These are phyloP conservation scores for Poecilia latipinna DNA, from an alignment of 2,113 vertebrate genomes.

Conservation along the genomic window DNA sequence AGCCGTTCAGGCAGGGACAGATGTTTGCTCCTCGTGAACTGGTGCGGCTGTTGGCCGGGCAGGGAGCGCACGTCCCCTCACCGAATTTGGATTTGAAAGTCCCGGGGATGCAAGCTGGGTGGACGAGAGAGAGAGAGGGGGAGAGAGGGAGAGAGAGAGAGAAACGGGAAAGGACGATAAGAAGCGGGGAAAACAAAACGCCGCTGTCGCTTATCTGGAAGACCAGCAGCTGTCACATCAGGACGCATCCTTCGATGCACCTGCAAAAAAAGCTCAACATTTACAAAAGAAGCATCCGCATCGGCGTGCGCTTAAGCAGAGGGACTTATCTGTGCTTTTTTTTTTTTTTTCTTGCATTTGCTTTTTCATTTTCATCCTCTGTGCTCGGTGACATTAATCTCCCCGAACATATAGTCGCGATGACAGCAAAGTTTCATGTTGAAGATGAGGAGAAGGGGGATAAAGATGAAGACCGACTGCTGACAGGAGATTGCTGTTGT, in stretches of 20 bases:
- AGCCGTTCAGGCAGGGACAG: slow-evolving; percentile 90
- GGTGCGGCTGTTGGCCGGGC: slow-evolving; percentile 91
- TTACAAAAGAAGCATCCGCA: slow-evolving; percentile 28
- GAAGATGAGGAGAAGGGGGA: slow-evolving; percentile 56
- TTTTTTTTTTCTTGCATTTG: slow-evolving; percentile 31
- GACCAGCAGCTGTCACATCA: slow-evolving; percentile 48
- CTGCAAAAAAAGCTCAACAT: slow-evolving; percentile 23
- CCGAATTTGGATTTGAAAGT: slow-evolving; percentile 97
- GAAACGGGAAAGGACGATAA: slow-evolving; percentile 31
- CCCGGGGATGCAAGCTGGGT: slow-evolving; percentile 87
- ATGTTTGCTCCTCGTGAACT: slow-evolving; percentile 86
- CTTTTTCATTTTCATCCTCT: slow-evolving; percentile 44
- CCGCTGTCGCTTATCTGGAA: slow-evolving; percentile 35
- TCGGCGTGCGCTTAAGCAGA: slow-evolving; percentile 31
- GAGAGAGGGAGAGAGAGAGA: too few species aligned
- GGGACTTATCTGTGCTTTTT: slow-evolving; percentile 60
- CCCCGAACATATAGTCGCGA: slow-evolving; percentile 38
- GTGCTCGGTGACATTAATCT: slow-evolving; percentile 67
- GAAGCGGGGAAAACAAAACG: slow-evolving; percentile 22
- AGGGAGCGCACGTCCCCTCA: slow-evolving; percentile 88
- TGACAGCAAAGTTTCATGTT: slow-evolving; percentile 63
- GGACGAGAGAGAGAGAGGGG: slow-evolving; percentile 4
- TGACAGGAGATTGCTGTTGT: slow-evolving; percentile 76
- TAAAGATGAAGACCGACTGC: slow-evolving; percentile 62
- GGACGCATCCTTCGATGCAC: slow-evolving; percentile 19